A percentile compares a stretch with the other conserved stretches of the same genome.
Conservation (phyloP, 2,113 vertebrate species). For the Oriolus oriolus region DNA sequence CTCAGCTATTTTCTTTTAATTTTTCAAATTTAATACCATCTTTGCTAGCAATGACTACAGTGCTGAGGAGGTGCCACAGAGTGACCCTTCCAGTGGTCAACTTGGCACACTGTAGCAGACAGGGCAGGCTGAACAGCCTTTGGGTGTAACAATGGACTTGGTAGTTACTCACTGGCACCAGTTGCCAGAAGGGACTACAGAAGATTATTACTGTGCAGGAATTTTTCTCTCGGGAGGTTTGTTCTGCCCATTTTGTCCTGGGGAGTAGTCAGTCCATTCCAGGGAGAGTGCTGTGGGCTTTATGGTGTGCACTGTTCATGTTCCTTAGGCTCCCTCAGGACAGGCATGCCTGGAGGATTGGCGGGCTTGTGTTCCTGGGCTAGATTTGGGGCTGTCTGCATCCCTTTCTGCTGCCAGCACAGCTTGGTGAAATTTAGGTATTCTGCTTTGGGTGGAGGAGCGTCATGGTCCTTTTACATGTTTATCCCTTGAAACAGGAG, state of each 20-base stretch:
- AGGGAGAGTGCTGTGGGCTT: neutral
- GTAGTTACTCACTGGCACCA: neutral
- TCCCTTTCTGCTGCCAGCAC: neutral
- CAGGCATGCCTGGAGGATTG: neutral
- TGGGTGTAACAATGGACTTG: accelerated
- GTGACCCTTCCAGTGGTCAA: neutral
- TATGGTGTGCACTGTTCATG: accelerated
- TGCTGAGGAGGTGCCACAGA: neutral
- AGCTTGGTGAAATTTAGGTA: neutral
- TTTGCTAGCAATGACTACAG: neutral
- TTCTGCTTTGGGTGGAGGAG: neutral
- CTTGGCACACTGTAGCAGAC: neutral
- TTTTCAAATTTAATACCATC: neutral
- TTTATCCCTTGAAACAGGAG: neutral
- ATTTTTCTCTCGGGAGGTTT: neutral
- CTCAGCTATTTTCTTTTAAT: neutral
- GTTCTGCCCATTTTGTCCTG: neutral
- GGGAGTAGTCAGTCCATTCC: neutral
- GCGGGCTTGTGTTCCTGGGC: neutral
- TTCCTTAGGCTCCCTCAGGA: neutral
- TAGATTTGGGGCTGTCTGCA: neutral
- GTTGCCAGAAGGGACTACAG: neutral
- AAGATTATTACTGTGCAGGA: neutral
- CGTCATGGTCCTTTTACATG: neutral
- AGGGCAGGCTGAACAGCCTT: neutral